Evolutionary conservation across 1,140 invertebrate species (phyloP).

Genomic region (Delia radicum): DNA sequence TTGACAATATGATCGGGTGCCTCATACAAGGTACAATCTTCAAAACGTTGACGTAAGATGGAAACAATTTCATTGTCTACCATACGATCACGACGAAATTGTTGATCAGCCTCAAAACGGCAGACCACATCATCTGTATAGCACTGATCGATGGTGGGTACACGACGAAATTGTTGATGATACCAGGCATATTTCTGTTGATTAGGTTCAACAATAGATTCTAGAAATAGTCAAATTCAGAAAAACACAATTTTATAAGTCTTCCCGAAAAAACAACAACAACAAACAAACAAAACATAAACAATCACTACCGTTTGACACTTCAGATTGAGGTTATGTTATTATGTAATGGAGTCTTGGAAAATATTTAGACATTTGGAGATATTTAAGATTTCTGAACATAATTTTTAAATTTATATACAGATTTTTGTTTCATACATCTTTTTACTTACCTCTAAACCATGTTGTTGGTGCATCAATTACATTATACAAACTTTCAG

Average conservation of each 20-base stretch:
- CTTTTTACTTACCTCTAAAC: conserved; percentile 62
- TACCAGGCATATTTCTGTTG: conserved; percentile 88
- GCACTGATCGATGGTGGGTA: conserved; percentile 95
- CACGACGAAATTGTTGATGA: conserved; percentile 84
- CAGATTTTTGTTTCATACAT: too few species aligned
- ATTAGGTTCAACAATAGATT: conserved; percentile 86
- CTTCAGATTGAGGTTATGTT: conserved; percentile 42
- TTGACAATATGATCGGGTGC: conserved; percentile 65
- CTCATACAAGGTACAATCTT: conserved; percentile 84
- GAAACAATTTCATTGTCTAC: conserved; percentile 86
- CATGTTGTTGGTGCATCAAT: conserved; percentile 66
- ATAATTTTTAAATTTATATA: too few species aligned
- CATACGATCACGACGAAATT: conserved; percentile 86
- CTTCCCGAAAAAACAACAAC: conserved; percentile 33
- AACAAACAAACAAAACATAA: neutral
- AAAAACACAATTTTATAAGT: neutral
- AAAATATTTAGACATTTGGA: neutral
- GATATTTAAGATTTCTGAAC: neutral
- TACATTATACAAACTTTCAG: conserved; percentile 57
- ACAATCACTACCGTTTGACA: neutral
- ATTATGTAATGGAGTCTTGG: conserved; percentile 44
- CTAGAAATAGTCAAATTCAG: conserved; percentile 58
- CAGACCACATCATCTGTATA: conserved; percentile 85
- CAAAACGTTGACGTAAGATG: conserved; percentile 79
- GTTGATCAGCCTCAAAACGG: conserved; percentile 85